Evolutionary conservation across 2,113 vertebrate species (phyloP).

Genomic region (Struthidea cinerea): DNA sequence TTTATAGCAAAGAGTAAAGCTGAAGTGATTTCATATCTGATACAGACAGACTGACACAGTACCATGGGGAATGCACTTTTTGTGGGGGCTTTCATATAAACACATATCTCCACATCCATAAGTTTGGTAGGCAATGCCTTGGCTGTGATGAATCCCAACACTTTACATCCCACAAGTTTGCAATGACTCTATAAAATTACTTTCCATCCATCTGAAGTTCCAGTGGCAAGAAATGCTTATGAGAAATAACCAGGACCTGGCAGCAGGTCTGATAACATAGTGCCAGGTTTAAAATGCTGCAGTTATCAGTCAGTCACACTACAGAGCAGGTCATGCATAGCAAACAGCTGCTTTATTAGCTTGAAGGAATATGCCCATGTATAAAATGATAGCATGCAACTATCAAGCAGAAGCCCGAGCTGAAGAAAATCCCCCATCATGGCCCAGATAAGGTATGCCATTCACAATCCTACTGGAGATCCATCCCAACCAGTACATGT

Average conservation of each 20-base stretch:
- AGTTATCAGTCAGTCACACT: slow-evolving; percentile 50
- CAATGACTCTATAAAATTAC: neutral
- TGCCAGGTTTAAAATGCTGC: slow-evolving; percentile 33
- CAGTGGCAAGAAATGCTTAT: slow-evolving; percentile 17
- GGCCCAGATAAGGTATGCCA: neutral
- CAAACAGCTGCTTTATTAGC: slow-evolving; percentile 64
- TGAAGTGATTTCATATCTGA: neutral
- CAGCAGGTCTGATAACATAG: slow-evolving; percentile 17
- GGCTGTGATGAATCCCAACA: neutral
- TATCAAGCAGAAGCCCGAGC: neutral
- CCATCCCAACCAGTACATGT: neutral
- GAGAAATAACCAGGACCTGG: slow-evolving; percentile 18
- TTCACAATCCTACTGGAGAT: neutral
- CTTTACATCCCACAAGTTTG: neutral
- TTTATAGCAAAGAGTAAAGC: neutral
- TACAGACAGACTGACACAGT: neutral
- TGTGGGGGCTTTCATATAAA: neutral
- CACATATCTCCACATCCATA: neutral
- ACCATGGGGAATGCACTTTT: neutral
- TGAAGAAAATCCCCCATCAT: neutral
- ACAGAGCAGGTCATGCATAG: slow-evolving; percentile 44
- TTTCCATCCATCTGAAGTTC: neutral
- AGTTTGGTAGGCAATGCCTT: neutral
- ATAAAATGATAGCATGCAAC: slow-evolving; percentile 14
- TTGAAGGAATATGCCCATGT: slow-evolving; percentile 21